A percentile compares a stretch with the other conserved stretches of the same genome.
phyloP scores from a whole-genome alignment of 2,113 vertebrate species.

The Cephalopholis sonnerati region DNA sequence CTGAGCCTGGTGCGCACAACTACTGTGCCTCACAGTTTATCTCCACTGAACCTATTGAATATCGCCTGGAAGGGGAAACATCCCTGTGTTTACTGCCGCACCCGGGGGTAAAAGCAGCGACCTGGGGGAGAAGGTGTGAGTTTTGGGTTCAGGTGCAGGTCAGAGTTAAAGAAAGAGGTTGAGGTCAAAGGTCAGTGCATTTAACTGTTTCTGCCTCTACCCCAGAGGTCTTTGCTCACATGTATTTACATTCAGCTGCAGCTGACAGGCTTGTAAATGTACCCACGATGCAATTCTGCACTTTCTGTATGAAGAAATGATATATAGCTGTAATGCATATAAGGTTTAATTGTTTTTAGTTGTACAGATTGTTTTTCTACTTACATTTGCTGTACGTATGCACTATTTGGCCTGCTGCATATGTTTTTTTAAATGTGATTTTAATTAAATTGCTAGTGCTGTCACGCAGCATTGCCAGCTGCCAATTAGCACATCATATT shows the following conservation, averaged over 20 bases:
- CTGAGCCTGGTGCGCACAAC: conserved; percentile 39
- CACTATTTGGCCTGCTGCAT: neutral
- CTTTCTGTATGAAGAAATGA: neutral
- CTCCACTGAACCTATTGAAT: conserved; percentile 50
- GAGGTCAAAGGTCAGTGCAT: conserved; percentile 38
- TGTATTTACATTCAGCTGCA: conserved; percentile 24
- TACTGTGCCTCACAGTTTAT: conserved; percentile 49
- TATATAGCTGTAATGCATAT: neutral
- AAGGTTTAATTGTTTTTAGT: neutral
- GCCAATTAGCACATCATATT: conserved; percentile 51
- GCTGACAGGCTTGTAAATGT: neutral
- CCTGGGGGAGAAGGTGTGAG: conserved; percentile 27
- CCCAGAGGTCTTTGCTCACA: neutral
- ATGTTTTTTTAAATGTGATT: neutral
- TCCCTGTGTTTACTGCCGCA: conserved; percentile 46
- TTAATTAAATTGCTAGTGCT: neutral
- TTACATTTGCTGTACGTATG: neutral
- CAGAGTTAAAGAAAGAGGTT: conserved; percentile 42
- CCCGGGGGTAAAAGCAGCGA: conserved; percentile 6
- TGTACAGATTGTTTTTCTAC: neutral
- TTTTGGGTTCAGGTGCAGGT: conserved; percentile 54
- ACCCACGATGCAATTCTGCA: neutral
- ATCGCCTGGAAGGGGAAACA: conserved; percentile 7
- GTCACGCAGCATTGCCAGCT: neutral
- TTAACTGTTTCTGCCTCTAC: neutral